Percentiles rank a stretch among this genome's conserved stretches.
Conservation (phyloP, 2,888 invertebrate genomes). For the Caenorhabditis sulstoni region DNA sequence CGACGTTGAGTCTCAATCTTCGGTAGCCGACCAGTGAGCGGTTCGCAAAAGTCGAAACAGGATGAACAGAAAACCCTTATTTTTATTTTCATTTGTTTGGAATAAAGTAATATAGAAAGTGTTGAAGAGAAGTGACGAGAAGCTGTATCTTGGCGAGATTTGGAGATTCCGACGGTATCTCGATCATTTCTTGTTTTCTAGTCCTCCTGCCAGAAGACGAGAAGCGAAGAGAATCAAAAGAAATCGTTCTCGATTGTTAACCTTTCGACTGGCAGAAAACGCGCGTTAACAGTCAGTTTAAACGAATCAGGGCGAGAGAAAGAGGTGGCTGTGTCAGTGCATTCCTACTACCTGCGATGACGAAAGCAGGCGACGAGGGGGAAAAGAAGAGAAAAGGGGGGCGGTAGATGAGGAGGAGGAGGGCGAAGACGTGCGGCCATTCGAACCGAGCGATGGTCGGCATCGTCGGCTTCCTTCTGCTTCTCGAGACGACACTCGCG, state of each 20-base stretch:
- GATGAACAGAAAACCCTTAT: too few species aligned
- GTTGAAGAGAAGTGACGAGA: too few species aligned
- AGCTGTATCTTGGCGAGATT: too few species aligned
- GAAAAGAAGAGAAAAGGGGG: constrained; percentile 2
- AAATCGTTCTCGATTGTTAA: constrained; percentile 38
- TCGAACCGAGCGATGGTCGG: constrained; percentile 18
- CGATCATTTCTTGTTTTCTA: neutral
- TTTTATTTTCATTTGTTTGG: too few species aligned
- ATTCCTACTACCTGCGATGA: constrained; percentile 33
- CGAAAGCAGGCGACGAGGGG: constrained; percentile 2
- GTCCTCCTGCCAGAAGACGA: neutral
- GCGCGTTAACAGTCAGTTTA: constrained; percentile 38
- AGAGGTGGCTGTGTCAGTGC: constrained; percentile 16
- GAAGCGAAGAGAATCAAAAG: neutral
- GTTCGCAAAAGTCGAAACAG: too few species aligned
- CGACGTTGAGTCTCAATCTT: too few species aligned
- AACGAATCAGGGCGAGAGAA: constrained; percentile 38
- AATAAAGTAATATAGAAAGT: too few species aligned
- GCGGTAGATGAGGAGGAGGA: constrained; percentile 3
- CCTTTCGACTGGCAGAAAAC: constrained; percentile 27
- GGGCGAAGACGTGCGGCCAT: constrained; percentile 8
- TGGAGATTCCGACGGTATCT: too few species aligned
- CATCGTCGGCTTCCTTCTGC: constrained; percentile 2
- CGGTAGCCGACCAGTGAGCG: too few species aligned
- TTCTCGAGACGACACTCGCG: constrained; percentile 10